Base-by-base conservation (phyloP, 1,140 invertebrate species). In the Monomorium pharaonis region DNA sequence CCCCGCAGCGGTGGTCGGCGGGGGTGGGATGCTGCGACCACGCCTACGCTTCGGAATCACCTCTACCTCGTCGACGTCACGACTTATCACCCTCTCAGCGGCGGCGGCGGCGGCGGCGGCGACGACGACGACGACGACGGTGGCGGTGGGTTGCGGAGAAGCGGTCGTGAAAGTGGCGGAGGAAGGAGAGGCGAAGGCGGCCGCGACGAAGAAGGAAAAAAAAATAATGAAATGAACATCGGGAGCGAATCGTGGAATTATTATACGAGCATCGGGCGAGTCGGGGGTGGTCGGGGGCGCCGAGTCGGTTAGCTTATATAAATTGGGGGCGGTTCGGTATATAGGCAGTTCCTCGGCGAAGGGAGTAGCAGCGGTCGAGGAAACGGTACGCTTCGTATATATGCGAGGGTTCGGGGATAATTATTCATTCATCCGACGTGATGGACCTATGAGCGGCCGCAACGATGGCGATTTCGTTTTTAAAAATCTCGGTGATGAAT, bases 161-260 rank as follows among this genome's bases (percentile, higher is more conserved):
- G 60, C 67, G 85, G 42, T 58, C 56, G 84, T 67, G 83, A 65
- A 84, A 70, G 76, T 84, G 58, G 83, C 63, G 58, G 37, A 89
- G 83, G 83, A 75, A 89, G 54, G 74, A 56, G 85, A 76, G 85
- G 10, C 72, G 54, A 85, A 88, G 83, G 88, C 60, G 81, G 83
- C 77, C 86, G 37, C 58, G 85, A 70, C 80, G 88, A 87, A 86
- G 74, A 84, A 88, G 84, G 85, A 83, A 91, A 93, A n/a, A 94
- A 94, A 94, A 94, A 94, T 94, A 94, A 95, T 94, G 94, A 95
- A 95, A 95, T 95, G 94, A 95, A 94, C 94, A 95, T 95, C 94
- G 92, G 89, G 51, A 89, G 86, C 78, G 91, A 91, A 93, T 94
- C 92, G 91, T 90, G 92, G 92, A 94, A 95, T 95, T 95, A 94